Percentiles rank a stretch among this genome's conserved stretches.
Conservation (phyloP, 2,113 vertebrate species). For the Phylloscopus trochiloides region DNA sequence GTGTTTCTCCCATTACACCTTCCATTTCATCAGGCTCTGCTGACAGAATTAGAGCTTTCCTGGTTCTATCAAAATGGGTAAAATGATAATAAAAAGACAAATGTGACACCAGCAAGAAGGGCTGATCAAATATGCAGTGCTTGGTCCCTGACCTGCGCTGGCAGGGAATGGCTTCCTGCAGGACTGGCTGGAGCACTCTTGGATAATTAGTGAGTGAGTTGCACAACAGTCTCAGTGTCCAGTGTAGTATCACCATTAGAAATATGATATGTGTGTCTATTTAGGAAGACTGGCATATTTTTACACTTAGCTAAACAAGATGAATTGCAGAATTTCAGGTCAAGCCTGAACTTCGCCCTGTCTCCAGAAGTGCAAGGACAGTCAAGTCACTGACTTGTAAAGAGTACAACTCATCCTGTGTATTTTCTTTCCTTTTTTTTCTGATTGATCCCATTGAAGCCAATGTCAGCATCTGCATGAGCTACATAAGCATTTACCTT, state of each 20-base stretch:
- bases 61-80: neutral
- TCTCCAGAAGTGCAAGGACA: neutral
- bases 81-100: neutral
- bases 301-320: conserved; percentile 15
- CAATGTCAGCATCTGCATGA: neutral
- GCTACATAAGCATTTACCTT: neutral
- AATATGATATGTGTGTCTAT: neutral
- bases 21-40: neutral
- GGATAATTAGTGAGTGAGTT: neutral
- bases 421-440: neutral
- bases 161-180: neutral
- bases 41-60: neutral
- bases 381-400: neutral
- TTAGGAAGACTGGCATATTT: conserved; percentile 3
- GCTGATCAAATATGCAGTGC: neutral
- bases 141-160: neutral
- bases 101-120: neutral
- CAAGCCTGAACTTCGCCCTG: conserved; percentile 7
- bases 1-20: neutral
- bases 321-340: neutral
- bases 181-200: neutral
- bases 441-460: neutral
- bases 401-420: neutral
- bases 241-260: neutral
- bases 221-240: neutral